phyloP scores from a whole-genome alignment of 2,113 vertebrate genomes.

The Edolisoma coerulescens region DNA sequence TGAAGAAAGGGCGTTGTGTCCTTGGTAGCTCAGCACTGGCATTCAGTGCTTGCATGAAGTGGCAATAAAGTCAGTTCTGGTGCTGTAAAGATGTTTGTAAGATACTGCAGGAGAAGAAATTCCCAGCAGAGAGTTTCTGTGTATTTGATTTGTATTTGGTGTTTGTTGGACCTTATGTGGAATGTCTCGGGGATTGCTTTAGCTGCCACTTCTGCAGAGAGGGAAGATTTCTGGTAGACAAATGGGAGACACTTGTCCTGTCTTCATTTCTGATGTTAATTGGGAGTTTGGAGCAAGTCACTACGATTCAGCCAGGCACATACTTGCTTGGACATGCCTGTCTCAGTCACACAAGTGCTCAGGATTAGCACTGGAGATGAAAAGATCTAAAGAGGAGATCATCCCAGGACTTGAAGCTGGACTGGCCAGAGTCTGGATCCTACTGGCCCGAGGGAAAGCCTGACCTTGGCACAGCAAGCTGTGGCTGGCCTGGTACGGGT shows the following conservation, averaged over 20 bases:
- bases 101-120: background rate
- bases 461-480: background rate
- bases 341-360: background rate
- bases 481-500: background rate
- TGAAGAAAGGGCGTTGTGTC: fast-evolving
- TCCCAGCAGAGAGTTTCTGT: background rate
- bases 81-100: background rate
- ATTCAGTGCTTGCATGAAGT: background rate
- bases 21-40: background rate
- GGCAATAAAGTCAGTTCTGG: background rate
- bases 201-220: background rate
- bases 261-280: background rate
- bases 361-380: background rate
- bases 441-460: background rate
- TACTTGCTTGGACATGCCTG: background rate
- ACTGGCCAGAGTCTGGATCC: background rate
- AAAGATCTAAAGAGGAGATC: background rate
- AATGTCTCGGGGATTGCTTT: background rate
- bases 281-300: background rate
- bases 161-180: background rate
- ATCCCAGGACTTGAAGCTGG: background rate
- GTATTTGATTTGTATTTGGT: background rate
- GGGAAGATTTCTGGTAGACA: background rate
- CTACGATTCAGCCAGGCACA: background rate
- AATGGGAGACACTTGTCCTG: background rate